These are phyloP conservation scores for Nowickia ferox DNA, from an alignment of 2,888 invertebrate genomes.

Conservation along the genomic window DNA sequence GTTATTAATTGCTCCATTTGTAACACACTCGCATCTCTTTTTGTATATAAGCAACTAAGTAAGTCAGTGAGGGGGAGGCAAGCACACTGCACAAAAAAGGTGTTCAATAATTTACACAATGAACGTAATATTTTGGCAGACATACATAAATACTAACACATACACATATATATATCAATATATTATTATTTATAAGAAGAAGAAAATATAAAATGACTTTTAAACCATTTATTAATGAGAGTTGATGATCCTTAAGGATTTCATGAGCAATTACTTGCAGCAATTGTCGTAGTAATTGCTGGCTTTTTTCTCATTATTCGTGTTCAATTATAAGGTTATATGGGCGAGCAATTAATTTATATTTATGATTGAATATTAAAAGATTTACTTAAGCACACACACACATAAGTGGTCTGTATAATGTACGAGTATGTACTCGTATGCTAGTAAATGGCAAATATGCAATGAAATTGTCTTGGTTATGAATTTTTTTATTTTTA, in stretches of 20 bases:
- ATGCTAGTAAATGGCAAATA: not conserved
- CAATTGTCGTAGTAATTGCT: slow-evolving; percentile 7
- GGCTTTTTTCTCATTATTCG: slow-evolving; percentile 3
- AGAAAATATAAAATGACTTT: slow-evolving; percentile 16
- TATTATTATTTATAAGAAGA: slow-evolving; percentile 38
- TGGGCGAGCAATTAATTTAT: slow-evolving; percentile 7
- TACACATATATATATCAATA: not conserved
- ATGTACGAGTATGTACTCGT: not conserved
- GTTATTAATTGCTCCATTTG: slow-evolving; percentile 69
- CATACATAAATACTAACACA: slow-evolving; percentile 9
- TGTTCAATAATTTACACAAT: slow-evolving; percentile 38
- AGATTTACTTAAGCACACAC: not conserved
- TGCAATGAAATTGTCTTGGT: no score
- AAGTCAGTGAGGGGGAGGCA: not conserved
- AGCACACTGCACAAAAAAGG: not conserved
- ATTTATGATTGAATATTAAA: slow-evolving; percentile 11
- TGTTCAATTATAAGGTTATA: not conserved
- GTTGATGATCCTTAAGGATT: slow-evolving; percentile 62
- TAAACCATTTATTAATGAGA: slow-evolving; percentile 60
- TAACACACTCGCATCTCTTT: slow-evolving; percentile 27
- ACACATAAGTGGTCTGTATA: not conserved
- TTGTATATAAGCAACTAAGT: not conserved
- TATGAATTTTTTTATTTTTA: no score
- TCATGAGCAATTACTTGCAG: slow-evolving; percentile 60
- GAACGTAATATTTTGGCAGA: slow-evolving; percentile 6